Percentiles rank a stretch among this genome's conserved stretches.
phyloP scores from a whole-genome alignment of 1,140 invertebrate species.

The Eulimnadia texana region DNA sequence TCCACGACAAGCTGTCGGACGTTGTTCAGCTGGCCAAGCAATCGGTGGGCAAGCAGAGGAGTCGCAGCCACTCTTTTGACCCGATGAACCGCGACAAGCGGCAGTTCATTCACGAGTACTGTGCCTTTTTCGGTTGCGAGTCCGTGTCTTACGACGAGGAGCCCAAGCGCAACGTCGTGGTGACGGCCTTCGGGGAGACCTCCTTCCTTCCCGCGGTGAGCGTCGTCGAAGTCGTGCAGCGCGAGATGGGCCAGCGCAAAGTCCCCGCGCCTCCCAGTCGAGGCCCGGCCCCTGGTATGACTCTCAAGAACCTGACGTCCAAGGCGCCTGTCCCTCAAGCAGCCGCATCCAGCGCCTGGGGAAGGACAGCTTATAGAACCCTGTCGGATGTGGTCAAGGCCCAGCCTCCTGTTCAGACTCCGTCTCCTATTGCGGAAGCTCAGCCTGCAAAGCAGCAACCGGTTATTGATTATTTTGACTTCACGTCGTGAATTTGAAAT shows the following conservation, averaged over 20 bases:
- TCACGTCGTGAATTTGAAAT: conserved; percentile 1
- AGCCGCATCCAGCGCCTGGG: conserved; percentile 6
- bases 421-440: conserved; percentile 1
- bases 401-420: conserved; percentile 6
- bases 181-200: conserved; percentile 69
- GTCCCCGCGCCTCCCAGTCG: conserved; percentile 36
- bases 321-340: not conserved
- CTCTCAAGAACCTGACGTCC: not conserved
- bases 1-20: conserved; percentile 71
- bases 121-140: conserved; percentile 84
- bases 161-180: conserved; percentile 86
- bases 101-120: conserved; percentile 80
- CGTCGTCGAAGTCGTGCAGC: conserved; percentile 57
- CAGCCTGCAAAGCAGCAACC: not conserved
- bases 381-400: conserved; percentile 17
- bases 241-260: conserved; percentile 59
- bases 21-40: conserved; percentile 77
- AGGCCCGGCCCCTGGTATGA: not conserved
- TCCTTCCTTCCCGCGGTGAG: conserved; percentile 74
- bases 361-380: conserved; percentile 7
- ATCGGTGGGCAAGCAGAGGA: conserved; percentile 58
- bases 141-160: conserved; percentile 82
- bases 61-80: conserved; percentile 75
- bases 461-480: conserved; percentile 17
- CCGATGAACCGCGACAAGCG: conserved; percentile 84